These are phyloP conservation scores for Trichogramma dendrolimi DNA, from an alignment of 2,888 invertebrate genomes.

Conservation along the genomic window DNA sequence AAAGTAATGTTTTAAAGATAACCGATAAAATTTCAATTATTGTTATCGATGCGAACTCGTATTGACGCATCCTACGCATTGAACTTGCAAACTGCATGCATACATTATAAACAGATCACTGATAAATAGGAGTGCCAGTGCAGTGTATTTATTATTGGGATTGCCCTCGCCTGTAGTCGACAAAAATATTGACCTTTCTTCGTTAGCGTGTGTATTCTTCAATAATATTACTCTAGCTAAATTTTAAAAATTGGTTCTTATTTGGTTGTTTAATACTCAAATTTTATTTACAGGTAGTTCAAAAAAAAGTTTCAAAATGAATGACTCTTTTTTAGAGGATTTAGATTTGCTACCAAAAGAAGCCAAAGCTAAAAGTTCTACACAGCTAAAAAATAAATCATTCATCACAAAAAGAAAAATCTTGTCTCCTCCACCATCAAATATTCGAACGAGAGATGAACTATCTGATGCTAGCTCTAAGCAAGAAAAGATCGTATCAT, in stretches of 20 bases:
- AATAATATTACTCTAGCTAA: neutral
- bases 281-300: neutral
- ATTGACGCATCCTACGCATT: too few species aligned
- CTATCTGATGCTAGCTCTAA: constrained; percentile 2
- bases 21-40: too few species aligned
- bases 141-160: too few species aligned
- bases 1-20: too few species aligned
- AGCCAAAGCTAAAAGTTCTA: constrained; percentile 22
- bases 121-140: too few species aligned
- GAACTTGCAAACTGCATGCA: too few species aligned
- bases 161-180: too few species aligned
- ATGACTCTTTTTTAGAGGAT: constrained; percentile 47
- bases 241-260: neutral
- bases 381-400: constrained; percentile 23
- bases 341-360: constrained; percentile 35
- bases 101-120: too few species aligned
- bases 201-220: too few species aligned
- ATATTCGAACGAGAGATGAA: constrained; percentile 10
- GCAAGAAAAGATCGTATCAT: constrained; percentile 23
- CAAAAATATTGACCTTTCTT: too few species aligned
- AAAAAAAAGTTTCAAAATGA: constrained; percentile 32
- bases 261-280: neutral
- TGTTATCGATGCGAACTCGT: too few species aligned
- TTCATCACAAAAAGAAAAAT: constrained; percentile 41
- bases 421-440: constrained; percentile 31